Percentiles rank a stretch among this genome's conserved stretches.
These are phyloP conservation scores for Polyommatus icarus DNA, from an alignment of 2,888 invertebrate species.

Conservation along the genomic window DNA sequence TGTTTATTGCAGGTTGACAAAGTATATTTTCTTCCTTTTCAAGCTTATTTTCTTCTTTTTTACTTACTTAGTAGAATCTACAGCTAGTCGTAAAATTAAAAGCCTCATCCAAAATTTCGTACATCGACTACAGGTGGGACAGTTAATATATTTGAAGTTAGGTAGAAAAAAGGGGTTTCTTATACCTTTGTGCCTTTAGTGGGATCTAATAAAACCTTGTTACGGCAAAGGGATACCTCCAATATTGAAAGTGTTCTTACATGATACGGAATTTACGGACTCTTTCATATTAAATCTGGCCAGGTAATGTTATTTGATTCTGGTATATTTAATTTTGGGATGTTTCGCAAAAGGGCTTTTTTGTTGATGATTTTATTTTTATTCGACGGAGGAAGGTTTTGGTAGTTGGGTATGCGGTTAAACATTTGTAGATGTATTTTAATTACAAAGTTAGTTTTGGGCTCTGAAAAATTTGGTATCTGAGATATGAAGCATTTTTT, in stretches of 20 bases:
- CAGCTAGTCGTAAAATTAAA: background rate
- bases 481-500: no score
- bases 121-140: conserved; percentile 54
- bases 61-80: no score
- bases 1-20: no score
- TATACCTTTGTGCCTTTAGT: conserved; percentile 80
- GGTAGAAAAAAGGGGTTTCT: conserved; percentile 78
- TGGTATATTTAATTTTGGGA: conserved; percentile 44
- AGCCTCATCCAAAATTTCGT: background rate
- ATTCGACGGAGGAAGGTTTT: background rate
- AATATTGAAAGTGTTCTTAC: conserved; percentile 80
- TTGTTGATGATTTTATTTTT: background rate
- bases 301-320: conserved; percentile 57
- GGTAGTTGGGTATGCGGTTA: background rate
- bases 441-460: background rate
- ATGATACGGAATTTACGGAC: conserved; percentile 80
- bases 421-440: background rate
- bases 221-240: conserved; percentile 80
- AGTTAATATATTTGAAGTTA: conserved; percentile 81
- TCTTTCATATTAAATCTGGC: conserved; percentile 77
- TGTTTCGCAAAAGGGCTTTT: background rate
- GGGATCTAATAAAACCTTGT: conserved; percentile 81
- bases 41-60: no score
- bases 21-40: no score
- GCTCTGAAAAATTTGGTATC: no score